Percentiles rank a stretch among this genome's conserved stretches.
Conservation (phyloP, 1,140 invertebrate species). For the Lethocerus indicus region DNA sequence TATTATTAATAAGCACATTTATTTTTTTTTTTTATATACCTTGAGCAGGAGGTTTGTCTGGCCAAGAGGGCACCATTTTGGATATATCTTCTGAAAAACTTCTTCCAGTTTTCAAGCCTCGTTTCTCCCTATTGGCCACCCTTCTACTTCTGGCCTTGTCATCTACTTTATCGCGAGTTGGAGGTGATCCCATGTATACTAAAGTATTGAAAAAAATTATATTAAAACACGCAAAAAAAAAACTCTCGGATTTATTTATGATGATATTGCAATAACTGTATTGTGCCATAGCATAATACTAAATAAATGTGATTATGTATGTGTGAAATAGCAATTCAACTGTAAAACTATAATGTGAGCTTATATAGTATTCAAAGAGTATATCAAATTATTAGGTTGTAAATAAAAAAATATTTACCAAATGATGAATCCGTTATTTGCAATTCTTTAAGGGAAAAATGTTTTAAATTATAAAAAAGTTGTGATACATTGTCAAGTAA, state of each 20-base stretch:
- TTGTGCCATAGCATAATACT: too few species aligned
- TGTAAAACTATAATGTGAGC: too few species aligned
- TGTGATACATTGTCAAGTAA: too few species aligned
- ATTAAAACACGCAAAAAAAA: neutral
- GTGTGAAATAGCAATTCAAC: too few species aligned
- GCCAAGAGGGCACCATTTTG: conserved; percentile 19
- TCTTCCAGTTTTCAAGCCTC: conserved; percentile 18
- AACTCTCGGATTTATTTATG: neutral
- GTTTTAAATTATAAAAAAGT: too few species aligned
- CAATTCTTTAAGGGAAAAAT: too few species aligned
- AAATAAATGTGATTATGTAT: too few species aligned
- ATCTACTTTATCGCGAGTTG: conserved; percentile 54
- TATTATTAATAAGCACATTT: too few species aligned
- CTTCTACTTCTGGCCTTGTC: conserved; percentile 37
- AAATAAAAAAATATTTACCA: too few species aligned
- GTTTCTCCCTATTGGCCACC: conserved; percentile 19
- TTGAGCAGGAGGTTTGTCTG: conserved; percentile 6
- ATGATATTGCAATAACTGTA: neutral
- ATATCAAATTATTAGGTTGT: too few species aligned
- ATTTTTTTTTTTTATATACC: conserved; percentile 5
- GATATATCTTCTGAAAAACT: conserved; percentile 21
- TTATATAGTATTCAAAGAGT: too few species aligned
- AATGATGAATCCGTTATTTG: too few species aligned
- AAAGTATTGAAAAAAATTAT: conserved; percentile 1
- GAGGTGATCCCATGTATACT: conserved; percentile 51